A percentile compares a stretch with the other conserved stretches of the same genome.
Conservation (phyloP, 1,140 invertebrate genomes). For the Diprion similis region DNA sequence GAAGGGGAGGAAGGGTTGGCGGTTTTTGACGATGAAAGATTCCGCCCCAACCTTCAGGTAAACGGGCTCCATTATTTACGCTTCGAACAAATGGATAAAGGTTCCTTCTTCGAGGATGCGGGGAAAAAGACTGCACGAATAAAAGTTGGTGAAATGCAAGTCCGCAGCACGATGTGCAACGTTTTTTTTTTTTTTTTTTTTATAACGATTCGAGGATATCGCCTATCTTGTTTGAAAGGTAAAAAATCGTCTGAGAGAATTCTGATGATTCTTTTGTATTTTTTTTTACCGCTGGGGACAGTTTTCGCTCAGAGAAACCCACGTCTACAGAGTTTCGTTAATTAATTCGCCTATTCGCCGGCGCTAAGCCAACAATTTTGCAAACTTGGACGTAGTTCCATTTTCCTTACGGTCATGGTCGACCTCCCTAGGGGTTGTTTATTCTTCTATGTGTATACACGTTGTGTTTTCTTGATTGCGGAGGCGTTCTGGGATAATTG, state of each 20-base stretch:
- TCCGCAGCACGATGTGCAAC: no score
- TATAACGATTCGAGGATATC: no score
- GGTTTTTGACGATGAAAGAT: slow-evolving; percentile 5
- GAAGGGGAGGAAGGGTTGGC: neutral
- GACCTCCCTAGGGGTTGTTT: neutral
- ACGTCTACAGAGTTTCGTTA: neutral
- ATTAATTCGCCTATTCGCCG: neutral
- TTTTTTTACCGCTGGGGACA: neutral
- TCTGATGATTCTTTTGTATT: no score
- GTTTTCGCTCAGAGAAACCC: neutral
- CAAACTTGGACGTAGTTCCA: neutral
- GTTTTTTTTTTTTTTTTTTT: no score
- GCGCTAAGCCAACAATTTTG: neutral
- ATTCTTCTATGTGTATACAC: neutral
- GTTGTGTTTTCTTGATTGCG: neutral
- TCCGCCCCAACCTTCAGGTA: neutral
- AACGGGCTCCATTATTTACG: neutral
- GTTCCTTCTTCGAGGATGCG: neutral
- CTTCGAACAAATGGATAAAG: neutral
- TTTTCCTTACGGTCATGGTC: neutral
- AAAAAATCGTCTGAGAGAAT: no score
- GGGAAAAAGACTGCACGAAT: neutral
- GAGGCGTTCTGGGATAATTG: neutral
- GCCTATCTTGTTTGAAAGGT: no score
- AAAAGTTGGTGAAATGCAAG: no score